These are phyloP conservation scores for Eupeodes latifasciatus DNA, from an alignment of 2,888 invertebrate genomes.

Conservation along the genomic window DNA sequence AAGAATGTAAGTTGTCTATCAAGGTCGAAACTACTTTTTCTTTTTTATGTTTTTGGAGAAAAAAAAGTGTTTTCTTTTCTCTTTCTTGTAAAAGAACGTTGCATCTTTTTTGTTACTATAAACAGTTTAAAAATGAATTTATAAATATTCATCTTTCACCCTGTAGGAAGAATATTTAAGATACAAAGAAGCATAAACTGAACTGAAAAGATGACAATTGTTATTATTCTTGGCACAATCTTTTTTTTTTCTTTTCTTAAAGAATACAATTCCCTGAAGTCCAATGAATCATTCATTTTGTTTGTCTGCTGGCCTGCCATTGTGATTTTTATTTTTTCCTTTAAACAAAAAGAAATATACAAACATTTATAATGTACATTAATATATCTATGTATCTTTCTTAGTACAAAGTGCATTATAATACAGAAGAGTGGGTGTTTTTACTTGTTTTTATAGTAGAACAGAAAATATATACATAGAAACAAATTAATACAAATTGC, in stretches of 20 bases:
- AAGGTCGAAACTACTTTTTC: background rate
- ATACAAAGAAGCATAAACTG: slow-evolving; percentile 21
- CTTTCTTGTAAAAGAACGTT: background rate
- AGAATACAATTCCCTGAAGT: slow-evolving; percentile 2
- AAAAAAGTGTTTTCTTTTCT: background rate
- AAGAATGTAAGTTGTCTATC: slow-evolving; percentile 7
- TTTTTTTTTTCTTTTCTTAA: background rate
- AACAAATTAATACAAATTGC: background rate
- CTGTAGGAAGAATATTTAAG: too few relatives aligned
- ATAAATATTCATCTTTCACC: background rate
- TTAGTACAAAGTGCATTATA: too few relatives aligned
- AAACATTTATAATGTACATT: slow-evolving; percentile 8
- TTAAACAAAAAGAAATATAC: slow-evolving; percentile 1
- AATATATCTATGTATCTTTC: too few relatives aligned
- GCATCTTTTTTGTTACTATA: background rate
- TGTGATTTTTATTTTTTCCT: slow-evolving; percentile 3
- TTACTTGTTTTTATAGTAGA: background rate
- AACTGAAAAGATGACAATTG: background rate
- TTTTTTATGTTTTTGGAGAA: background rate
- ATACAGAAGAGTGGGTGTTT: background rate
- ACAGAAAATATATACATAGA: background rate
- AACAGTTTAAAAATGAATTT: slow-evolving; percentile 11
- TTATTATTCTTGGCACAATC: slow-evolving; percentile 36
- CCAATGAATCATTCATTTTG: slow-evolving; percentile 19
- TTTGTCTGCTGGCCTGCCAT: slow-evolving; percentile 32